These are phyloP conservation scores for Aquila chrysaetos DNA, from an alignment of 2,797 vertebrate species.

Conservation along the genomic window DNA sequence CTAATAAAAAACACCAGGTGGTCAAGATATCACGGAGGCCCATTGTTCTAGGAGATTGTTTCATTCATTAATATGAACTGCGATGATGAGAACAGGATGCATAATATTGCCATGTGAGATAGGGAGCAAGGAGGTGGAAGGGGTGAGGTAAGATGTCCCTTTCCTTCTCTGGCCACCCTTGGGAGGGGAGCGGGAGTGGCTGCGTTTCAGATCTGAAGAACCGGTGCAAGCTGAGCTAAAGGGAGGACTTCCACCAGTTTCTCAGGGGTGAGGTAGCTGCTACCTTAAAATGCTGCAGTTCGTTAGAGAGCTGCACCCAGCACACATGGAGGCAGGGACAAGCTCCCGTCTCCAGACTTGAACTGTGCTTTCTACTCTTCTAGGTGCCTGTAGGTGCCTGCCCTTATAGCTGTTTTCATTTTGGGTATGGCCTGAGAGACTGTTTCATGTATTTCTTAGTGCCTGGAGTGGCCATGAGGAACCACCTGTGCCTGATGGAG, in stretches of 20 bases:
- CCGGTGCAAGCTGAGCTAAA: not conserved
- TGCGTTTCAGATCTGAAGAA: not conserved
- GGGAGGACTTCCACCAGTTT: not conserved
- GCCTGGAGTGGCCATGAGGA: not conserved
- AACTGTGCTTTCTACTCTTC: not conserved
- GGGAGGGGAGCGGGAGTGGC: not conserved
- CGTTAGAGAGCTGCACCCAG: not conserved
- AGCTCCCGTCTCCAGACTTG: not conserved
- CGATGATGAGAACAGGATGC: not conserved
- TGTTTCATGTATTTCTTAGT: not conserved
- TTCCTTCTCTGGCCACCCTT: not conserved
- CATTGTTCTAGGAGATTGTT: conserved; percentile 16
- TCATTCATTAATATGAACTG: not conserved
- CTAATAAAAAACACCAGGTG: conserved; percentile 40
- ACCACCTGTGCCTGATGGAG: not conserved
- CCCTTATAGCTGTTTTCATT: not conserved
- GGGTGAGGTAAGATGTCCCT: not conserved
- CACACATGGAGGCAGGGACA: not conserved
- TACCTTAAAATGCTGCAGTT: not conserved
- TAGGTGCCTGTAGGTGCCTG: not conserved
- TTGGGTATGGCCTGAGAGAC: not conserved
- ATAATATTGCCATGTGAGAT: not conserved
- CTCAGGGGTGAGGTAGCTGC: not conserved
- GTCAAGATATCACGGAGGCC: not conserved
- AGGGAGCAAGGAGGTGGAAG: not conserved